These are phyloP conservation scores for Zygaena filipendulae DNA, from an alignment of 2,888 invertebrate species.

Conservation along the genomic window DNA sequence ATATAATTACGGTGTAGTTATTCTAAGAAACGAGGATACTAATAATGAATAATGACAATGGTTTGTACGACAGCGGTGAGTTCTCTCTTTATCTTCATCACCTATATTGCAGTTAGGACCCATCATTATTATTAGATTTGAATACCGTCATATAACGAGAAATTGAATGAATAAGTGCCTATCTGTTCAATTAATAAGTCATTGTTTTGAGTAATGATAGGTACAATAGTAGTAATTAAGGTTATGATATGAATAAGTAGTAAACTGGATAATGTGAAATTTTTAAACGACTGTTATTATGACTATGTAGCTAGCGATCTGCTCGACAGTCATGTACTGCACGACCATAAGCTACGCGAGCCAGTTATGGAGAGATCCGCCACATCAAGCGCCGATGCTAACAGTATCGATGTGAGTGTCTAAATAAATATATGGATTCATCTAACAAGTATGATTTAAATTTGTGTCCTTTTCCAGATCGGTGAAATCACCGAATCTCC, in stretches of 20 bases:
- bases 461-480: constrained; percentile 51
- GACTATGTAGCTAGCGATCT: constrained; percentile 55
- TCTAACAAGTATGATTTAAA: constrained; percentile 1
- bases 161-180: too few species aligned
- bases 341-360: constrained; percentile 44
- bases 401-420: constrained; percentile 60
- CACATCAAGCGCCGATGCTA: constrained; percentile 51
- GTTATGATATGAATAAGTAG: constrained; percentile 46
- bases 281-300: constrained; percentile 49
- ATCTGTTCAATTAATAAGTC: too few species aligned
- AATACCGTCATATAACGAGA: too few species aligned
- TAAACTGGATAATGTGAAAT: constrained; percentile 50
- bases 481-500: constrained; percentile 77
- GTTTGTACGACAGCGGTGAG: constrained; percentile 57
- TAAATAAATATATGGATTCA: neutral
- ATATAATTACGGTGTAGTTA: too few species aligned
- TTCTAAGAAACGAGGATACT: too few species aligned
- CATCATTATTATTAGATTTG: too few species aligned
- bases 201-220: constrained; percentile 47
- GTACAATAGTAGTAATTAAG: constrained; percentile 42
- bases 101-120: constrained; percentile 23
- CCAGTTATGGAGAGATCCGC: constrained; percentile 53
- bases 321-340: constrained; percentile 61
- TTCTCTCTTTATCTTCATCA: constrained; percentile 20
- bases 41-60: constrained; percentile 50